phyloP scores from a whole-genome alignment of 2,797 vertebrate species.

The Champsocephalus gunnari region DNA sequence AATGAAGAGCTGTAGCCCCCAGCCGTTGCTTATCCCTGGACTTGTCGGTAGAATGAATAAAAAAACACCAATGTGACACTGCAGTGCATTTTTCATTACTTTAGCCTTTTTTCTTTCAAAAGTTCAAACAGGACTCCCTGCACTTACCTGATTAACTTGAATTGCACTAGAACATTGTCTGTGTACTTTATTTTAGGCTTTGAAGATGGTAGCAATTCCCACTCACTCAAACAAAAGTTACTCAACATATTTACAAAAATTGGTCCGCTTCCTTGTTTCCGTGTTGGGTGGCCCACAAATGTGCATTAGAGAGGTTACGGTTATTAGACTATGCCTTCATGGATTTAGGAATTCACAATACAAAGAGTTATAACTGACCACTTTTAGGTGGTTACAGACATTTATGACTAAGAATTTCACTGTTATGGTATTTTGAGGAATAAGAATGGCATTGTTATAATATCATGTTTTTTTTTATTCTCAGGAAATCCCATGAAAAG shows the following conservation, averaged over 20 bases:
- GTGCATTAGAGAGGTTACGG: background rate
- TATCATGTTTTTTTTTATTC: background rate
- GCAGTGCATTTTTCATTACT: conserved; percentile 30
- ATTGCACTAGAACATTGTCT: background rate
- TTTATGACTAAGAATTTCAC: background rate
- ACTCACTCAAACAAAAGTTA: conserved; percentile 9
- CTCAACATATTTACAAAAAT: background rate
- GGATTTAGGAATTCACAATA: background rate
- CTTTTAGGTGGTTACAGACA: conserved; percentile 3
- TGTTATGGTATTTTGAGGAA: background rate
- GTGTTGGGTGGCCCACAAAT: background rate
- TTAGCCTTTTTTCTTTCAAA: conserved; percentile 21
- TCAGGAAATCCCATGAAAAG: conserved; percentile 8
- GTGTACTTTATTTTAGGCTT: background rate
- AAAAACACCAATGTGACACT: conserved; percentile 21
- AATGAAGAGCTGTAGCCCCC: conserved; percentile 60
- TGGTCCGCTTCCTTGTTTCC: background rate
- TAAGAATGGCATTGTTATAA: background rate
- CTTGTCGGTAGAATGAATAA: conserved; percentile 47
- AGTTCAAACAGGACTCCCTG: conserved; percentile 4
- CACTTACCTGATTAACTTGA: background rate
- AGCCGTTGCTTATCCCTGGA: conserved; percentile 45
- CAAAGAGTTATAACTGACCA: background rate
- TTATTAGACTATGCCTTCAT: background rate
- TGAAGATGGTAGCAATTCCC: background rate